Base-by-base conservation (phyloP, 2,797 vertebrate genomes). In the Acropternis orthonyx region DNA sequence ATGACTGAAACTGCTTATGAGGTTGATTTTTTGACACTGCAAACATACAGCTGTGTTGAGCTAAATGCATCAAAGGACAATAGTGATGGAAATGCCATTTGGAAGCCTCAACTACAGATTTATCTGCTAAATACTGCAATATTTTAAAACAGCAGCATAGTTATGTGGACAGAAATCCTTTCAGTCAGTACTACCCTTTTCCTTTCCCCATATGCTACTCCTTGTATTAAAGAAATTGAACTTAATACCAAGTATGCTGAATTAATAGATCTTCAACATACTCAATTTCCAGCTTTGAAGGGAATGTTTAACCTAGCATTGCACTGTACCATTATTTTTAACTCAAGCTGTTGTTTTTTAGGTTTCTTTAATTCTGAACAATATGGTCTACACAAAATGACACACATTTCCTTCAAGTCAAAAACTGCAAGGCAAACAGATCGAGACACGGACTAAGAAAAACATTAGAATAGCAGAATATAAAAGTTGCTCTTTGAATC, bases 391-490 rank as follows among this genome's bases (percentile, higher is more conserved):
- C 15, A 78, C 41, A 85, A 96, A 96, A 68, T 23, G 43, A 88
- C 43, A 92, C 72, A 68, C 39, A 44, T 52, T 89, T 90, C 59
- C 66, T 85, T 0, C 15, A 91, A 92, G 48, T 79, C 39, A 87
- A 67, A 94, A 94, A 72, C 34, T 62, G 67, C 55, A 82, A 80
- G 86, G 62, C 76, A 80, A 91, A 89, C 88, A 95, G 84, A 92
- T 74, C 69, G 85, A 94, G 58, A 78, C 36, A 71, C 44, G 78
- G 62, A 61, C 55, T 74, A 87, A 85, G 54, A 76, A 78, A 79
- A 71, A 12, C 66, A 93, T 65, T 19, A 44, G 46, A 80, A 7
- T 59, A 92, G 15, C 62, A 75, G 77, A 84, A 72, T 14, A 91
- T 19, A 61, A 37, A 86, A 92, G 55, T 17, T 92, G 54, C 32